Evolutionary conservation across 1,140 invertebrate genomes (phyloP).

Genomic region (Maniola jurtina): DNA sequence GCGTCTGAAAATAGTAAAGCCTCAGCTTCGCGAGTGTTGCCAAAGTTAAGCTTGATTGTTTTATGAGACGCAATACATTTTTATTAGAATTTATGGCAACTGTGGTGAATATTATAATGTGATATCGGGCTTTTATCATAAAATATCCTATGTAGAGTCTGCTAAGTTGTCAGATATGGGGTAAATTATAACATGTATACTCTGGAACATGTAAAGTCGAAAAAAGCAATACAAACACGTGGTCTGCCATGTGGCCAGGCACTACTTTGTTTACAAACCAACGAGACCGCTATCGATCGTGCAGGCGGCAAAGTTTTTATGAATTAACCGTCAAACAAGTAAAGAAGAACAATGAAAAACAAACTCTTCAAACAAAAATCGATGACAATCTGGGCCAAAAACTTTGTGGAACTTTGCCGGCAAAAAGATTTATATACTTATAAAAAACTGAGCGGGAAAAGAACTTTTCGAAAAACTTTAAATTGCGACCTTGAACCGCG

Average conservation of each 20-base stretch:
- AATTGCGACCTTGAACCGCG: slow-evolving; percentile 79
- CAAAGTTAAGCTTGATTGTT: slow-evolving; percentile 42
- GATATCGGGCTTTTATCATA: neutral
- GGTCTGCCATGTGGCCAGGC: slow-evolving; percentile 7
- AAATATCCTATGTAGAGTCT: neutral
- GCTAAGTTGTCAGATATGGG: neutral
- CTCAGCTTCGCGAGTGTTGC: slow-evolving; percentile 14
- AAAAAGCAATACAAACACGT: slow-evolving; percentile 8
- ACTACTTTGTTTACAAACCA: slow-evolving; percentile 41
- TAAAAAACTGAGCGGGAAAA: slow-evolving; percentile 75
- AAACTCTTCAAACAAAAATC: slow-evolving; percentile 79
- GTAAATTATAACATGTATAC: too few relatives aligned
- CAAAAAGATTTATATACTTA: slow-evolving; percentile 79
- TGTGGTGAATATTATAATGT: slow-evolving; percentile 6
- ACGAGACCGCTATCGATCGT: slow-evolving; percentile 64
- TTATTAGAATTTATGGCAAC: slow-evolving; percentile 17
- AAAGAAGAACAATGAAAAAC: slow-evolving; percentile 79
- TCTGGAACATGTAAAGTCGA: neutral
- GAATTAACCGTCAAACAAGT: slow-evolving; percentile 79
- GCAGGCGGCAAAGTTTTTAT: slow-evolving; percentile 75
- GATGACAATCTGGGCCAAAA: slow-evolving; percentile 79
- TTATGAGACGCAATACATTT: slow-evolving; percentile 30
- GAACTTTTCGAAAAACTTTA: slow-evolving; percentile 79
- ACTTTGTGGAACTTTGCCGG: slow-evolving; percentile 73
- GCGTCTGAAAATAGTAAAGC: slow-evolving; percentile 46